Conservation (phyloP, 2,797 vertebrate species). For the Phataginus tetradactyla region DNA sequence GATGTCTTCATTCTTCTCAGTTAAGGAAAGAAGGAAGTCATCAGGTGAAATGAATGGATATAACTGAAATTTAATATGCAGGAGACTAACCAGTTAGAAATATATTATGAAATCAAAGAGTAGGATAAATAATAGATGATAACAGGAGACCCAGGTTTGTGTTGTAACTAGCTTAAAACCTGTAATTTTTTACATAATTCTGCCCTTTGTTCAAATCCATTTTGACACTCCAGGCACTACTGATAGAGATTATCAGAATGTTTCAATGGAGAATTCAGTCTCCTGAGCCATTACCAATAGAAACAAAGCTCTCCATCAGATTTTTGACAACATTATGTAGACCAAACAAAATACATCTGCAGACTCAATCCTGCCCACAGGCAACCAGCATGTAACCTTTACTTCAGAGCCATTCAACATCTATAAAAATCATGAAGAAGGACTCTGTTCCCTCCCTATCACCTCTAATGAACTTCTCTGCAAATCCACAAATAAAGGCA, state of each 20-base stretch:
- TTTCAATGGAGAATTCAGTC: conserved; percentile 18
- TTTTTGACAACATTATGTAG: background rate
- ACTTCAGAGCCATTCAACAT: conserved; percentile 14
- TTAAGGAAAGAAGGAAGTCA: background rate
- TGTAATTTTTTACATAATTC: background rate
- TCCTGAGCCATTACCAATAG: background rate
- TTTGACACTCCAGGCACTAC: background rate
- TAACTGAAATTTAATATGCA: background rate
- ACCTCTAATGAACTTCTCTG: background rate
- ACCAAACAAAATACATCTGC: conserved; percentile 23
- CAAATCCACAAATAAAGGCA: background rate
- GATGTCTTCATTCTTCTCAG: background rate
- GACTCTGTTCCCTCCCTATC: background rate
- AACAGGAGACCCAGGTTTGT: background rate
- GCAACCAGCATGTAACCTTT: background rate
- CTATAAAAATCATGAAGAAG: background rate
- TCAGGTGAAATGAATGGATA: background rate
- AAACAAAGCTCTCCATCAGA: background rate
- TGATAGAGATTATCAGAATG: background rate
- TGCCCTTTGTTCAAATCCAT: background rate
- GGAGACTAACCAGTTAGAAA: background rate
- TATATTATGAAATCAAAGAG: background rate
- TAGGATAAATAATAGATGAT: background rate
- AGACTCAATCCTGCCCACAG: background rate
- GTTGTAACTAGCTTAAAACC: background rate